Conservation (phyloP, 2,888 invertebrate species). For the Podabrus alpinus region DNA sequence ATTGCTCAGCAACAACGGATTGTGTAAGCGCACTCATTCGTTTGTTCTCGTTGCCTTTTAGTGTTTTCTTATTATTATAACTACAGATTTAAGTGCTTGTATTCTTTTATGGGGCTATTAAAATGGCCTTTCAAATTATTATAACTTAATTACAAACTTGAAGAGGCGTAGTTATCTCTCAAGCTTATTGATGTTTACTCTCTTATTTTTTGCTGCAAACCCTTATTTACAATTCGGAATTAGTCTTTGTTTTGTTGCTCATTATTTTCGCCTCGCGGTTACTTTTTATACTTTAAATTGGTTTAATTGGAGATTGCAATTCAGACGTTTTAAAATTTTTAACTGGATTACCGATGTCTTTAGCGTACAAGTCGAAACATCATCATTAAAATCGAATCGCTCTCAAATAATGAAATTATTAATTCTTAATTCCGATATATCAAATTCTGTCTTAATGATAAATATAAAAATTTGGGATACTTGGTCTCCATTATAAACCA, state of each 20-base stretch:
- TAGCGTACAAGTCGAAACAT: background rate
- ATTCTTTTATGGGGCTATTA: slow-evolving; percentile 54
- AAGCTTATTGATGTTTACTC: slow-evolving; percentile 27
- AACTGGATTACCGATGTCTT: background rate
- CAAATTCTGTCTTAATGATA: background rate
- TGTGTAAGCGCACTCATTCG: slow-evolving; percentile 35
- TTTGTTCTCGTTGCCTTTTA: slow-evolving; percentile 47
- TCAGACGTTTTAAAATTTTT: slow-evolving; percentile 16
- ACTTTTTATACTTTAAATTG: slow-evolving; percentile 27
- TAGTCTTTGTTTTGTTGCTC: slow-evolving; percentile 29
- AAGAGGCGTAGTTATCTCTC: slow-evolving; percentile 32
- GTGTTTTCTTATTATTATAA: slow-evolving; percentile 53
- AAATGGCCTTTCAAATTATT: slow-evolving; percentile 53
- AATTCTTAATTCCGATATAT: background rate
- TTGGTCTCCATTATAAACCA: background rate
- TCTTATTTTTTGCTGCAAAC: slow-evolving; percentile 23
- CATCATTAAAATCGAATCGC: background rate
- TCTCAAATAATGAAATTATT: background rate
- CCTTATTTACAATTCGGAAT: slow-evolving; percentile 30
- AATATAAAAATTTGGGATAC: background rate
- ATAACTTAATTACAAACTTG: slow-evolving; percentile 50
- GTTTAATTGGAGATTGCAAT: slow-evolving; percentile 28
- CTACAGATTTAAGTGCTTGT: slow-evolving; percentile 52
- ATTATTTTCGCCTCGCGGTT: slow-evolving; percentile 24
- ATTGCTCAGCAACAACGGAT: slow-evolving; percentile 9